phyloP scores from a whole-genome alignment of 2,797 vertebrate species.

The Spheniscus humboldti region DNA sequence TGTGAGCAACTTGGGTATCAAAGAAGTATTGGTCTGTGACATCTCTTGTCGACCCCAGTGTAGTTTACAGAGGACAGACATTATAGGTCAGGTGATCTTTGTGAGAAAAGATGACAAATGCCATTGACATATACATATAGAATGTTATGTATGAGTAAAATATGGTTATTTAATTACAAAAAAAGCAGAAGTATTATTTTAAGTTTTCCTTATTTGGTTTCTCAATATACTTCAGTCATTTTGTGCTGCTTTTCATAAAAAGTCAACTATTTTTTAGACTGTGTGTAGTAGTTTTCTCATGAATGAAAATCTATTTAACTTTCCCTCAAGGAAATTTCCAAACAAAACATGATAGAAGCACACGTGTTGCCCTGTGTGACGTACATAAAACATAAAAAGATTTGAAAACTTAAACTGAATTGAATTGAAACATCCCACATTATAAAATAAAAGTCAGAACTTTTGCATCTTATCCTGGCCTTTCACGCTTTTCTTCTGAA shows the following conservation, averaged over 20 bases:
- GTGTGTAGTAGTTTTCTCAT: background rate
- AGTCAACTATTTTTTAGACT: background rate
- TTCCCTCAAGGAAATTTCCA: background rate
- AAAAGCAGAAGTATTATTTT: background rate
- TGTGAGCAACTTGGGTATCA: background rate
- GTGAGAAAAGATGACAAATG: background rate
- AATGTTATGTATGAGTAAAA: background rate
- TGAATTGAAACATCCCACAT: background rate
- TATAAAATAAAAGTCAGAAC: background rate
- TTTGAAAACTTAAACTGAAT: background rate
- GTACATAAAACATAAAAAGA: background rate
- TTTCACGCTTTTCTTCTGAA: background rate
- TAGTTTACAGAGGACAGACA: background rate
- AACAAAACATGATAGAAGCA: background rate
- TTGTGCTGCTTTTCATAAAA: background rate
- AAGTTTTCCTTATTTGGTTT: background rate
- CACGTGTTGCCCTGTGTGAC: background rate
- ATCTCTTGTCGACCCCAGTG: background rate
- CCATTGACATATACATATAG: background rate
- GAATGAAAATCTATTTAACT: background rate
- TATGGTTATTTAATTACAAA: background rate
- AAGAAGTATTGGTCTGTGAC: background rate
- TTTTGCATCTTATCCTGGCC: background rate
- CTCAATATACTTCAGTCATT: background rate
- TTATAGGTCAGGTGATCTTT: background rate